Percentiles rank a stretch among this genome's conserved stretches.
Conservation (phyloP, 2,797 vertebrate species). For the Triplophysa bombifrons region DNA sequence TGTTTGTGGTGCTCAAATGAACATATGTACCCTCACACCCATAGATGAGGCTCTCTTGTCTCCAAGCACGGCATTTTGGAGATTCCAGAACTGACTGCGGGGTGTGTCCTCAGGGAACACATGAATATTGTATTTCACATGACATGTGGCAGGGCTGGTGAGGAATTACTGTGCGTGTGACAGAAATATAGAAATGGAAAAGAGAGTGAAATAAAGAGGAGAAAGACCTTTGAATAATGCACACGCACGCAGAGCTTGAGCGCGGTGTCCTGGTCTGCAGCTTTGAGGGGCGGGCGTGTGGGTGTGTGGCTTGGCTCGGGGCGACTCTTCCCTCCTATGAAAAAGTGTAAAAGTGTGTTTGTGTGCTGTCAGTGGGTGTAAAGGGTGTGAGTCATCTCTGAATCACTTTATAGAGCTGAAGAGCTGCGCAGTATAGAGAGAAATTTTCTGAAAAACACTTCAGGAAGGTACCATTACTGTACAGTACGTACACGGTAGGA, state of each 20-base stretch:
- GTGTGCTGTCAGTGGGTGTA: conserved; percentile 72
- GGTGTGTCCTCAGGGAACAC: conserved; percentile 47
- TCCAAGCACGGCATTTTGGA: conserved; percentile 45
- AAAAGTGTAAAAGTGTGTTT: conserved; percentile 73
- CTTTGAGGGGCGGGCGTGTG: conserved; percentile 59
- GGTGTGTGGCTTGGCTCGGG: conserved; percentile 73
- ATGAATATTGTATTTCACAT: conserved; percentile 56
- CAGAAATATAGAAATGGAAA: conserved; percentile 33
- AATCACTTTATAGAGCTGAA: conserved; percentile 69
- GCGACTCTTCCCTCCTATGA: conserved; percentile 70
- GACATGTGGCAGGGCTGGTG: conserved; percentile 45
- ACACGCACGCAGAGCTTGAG: conserved; percentile 24
- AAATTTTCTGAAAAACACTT: conserved; percentile 30
- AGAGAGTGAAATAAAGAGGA: conserved; percentile 6
- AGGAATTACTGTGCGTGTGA: conserved; percentile 22
- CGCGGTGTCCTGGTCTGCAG: conserved; percentile 33
- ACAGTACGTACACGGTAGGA: not conserved
- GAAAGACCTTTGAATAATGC: conserved; percentile 39
- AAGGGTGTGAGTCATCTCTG: conserved; percentile 79
- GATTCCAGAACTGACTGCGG: conserved; percentile 49
- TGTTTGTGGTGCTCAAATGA: conserved; percentile 1
- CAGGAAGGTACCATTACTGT: conserved; percentile 19
- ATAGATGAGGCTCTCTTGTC: not conserved
- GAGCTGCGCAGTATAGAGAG: conserved; percentile 32
- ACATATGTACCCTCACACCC: conserved; percentile 8